Evolutionary conservation across 2,888 invertebrate species (phyloP), one percentile per base, ranked within the genome.

Genomic region (Ptilodon capucinus): DNA sequence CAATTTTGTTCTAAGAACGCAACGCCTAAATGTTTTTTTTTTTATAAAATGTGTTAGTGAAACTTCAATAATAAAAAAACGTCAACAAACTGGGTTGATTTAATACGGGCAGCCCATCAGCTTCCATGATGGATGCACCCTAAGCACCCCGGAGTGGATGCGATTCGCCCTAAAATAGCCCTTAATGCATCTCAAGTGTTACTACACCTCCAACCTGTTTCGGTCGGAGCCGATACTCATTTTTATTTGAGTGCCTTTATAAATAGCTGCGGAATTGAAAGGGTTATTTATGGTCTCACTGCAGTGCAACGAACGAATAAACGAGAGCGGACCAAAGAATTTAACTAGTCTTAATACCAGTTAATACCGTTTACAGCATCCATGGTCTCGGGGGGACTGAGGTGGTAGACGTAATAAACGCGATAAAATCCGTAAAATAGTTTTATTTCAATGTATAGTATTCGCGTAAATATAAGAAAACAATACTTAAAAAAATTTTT

Each of bases 151-250:
- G n/a, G 11, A 67, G 60, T 57, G 62, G 65, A 63, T 64, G 63
- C 63, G 64, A 57, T 44, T 60, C 67, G 55, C 65, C 55, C 53
- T 41, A 48, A 32, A 40, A 38, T 43, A 16, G 58, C 30, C 19
- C 46, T 51, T 64, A 60, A 64, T 64, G 67, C 54, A 60, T 53
- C 50, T 67, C 46, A 42, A 67, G 67, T 64, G 54, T 48, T 61
- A 58, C 60, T 67, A 57, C 57, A 41, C 14, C 14, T 38, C n/a
- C 21, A 16, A 17, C 17, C 6, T 41, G 14, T 18, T 35, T 35
- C n/a, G 36, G 38, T 25, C 35, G 23, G 35, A 2, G 36, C 49
- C 50, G 19, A 54, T 59, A 55, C 44, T 21, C 18, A 48, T 54
- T 57, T 57, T 54, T 45, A 46, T 45, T 52, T 46, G 49, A 57